phyloP scores from a whole-genome alignment of 2,888 invertebrate genomes.

The Eilema depressum region DNA sequence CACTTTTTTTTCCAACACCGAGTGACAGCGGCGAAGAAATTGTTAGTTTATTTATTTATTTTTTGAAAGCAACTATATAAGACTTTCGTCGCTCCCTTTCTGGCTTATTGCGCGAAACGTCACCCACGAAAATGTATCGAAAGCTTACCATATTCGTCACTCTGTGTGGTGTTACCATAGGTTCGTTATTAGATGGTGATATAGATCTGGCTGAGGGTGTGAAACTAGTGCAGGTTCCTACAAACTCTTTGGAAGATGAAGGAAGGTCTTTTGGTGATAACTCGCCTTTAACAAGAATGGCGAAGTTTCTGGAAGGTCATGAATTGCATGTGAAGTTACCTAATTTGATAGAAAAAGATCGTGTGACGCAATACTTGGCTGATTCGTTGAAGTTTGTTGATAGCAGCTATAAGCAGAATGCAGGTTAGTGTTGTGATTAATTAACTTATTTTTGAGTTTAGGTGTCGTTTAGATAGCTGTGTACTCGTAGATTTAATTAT shows the following conservation, averaged over 20 bases:
- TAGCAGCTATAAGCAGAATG: conserved; percentile 77
- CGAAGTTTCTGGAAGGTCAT: conserved; percentile 90
- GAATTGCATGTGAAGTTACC: conserved; percentile 91
- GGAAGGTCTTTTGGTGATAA: conserved; percentile 83
- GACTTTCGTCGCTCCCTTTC: conserved; percentile 70
- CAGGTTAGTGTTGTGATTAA: conserved; percentile 73
- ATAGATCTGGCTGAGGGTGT: conserved; percentile 89
- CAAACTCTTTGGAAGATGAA: conserved; percentile 82
- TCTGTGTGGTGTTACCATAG: conserved; percentile 56
- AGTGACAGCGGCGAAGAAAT: conserved; percentile 65
- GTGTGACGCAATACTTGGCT: conserved; percentile 87
- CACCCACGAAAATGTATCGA: conserved; percentile 76
- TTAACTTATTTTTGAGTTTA: neutral
- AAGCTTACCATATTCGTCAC: conserved; percentile 55
- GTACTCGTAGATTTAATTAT: no score
- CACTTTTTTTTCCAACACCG: conserved; percentile 55
- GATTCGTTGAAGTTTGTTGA: conserved; percentile 84
- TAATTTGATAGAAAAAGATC: conserved; percentile 89
- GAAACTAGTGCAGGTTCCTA: conserved; percentile 86
- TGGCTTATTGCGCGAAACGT: conserved; percentile 74
- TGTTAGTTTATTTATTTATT: conserved; percentile 72
- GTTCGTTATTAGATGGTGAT: conserved; percentile 81
- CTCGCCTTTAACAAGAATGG: conserved; percentile 86
- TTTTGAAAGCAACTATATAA: conserved; percentile 84
- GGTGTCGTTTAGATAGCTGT: neutral